Evolutionary conservation across 2,888 invertebrate species (phyloP).

Genomic region (Idaea biselata): DNA sequence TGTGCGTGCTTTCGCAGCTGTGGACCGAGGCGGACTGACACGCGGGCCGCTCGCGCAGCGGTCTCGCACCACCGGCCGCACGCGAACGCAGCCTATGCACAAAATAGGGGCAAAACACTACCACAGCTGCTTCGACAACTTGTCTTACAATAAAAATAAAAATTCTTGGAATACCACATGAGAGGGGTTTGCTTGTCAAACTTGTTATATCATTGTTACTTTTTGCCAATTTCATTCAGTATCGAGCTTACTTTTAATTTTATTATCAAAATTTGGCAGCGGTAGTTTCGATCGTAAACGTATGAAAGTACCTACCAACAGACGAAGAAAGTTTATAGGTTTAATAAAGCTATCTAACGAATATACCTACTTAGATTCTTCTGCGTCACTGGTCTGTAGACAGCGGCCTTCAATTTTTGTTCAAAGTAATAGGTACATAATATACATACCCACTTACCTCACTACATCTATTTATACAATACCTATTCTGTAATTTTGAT

Average conservation of each 20-base stretch:
- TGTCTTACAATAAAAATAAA: conserved; percentile 1
- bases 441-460: neutral
- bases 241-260: neutral
- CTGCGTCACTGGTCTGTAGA: neutral
- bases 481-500: neutral
- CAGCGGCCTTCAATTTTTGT: neutral
- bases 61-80: conserved; percentile 33
- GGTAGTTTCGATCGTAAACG: neutral
- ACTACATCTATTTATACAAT: neutral
- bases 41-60: conserved; percentile 29
- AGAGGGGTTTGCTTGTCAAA: neutral
- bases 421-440: neutral
- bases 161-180: neutral
- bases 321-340: neutral
- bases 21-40: conserved; percentile 65
- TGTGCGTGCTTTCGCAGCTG: conserved; percentile 49
- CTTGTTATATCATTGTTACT: neutral
- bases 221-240: neutral
- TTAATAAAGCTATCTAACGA: neutral
- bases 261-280: neutral
- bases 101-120: conserved; percentile 29
- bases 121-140: conserved; percentile 10
- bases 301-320: neutral
- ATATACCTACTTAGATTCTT: neutral
- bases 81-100: conserved; percentile 44